A percentile compares a stretch with the other conserved stretches of the same genome.
Conservation (phyloP, 2,888 invertebrate genomes). For the Dasypolia templi region DNA sequence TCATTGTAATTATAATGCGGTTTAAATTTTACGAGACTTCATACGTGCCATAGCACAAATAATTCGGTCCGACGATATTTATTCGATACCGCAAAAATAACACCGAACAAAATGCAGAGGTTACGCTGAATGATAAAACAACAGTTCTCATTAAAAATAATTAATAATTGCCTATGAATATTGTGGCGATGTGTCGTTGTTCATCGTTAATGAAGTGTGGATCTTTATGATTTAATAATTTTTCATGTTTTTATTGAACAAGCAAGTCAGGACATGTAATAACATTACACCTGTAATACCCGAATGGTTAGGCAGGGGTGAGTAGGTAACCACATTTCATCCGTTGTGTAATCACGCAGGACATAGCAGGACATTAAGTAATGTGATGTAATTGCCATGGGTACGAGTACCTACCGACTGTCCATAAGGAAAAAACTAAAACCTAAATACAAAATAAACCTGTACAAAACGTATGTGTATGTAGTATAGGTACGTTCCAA, state of each 20-base stretch:
- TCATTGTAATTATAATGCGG: not conserved
- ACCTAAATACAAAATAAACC: not conserved
- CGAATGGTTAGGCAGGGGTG: too few species aligned
- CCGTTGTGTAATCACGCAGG: too few species aligned
- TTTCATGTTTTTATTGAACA: slow-evolving; percentile 1
- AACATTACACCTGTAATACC: too few species aligned
- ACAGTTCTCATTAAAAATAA: slow-evolving; percentile 21
- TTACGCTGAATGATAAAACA: not conserved
- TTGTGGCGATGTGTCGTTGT: not conserved
- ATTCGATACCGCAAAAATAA: slow-evolving; percentile 24
- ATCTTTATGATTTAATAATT: slow-evolving; percentile 2
- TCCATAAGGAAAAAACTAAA: not conserved
- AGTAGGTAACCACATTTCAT: too few species aligned
- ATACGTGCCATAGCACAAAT: slow-evolving; percentile 9
- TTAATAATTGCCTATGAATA: slow-evolving; percentile 25
- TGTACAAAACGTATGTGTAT: too few species aligned
- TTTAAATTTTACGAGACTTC: not conserved
- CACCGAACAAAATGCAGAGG: not conserved
- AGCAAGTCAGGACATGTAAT: not conserved
- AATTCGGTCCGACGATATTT: not conserved
- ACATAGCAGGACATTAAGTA: not conserved
- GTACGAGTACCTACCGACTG: not conserved
- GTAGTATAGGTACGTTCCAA: too few species aligned
- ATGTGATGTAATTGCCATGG: not conserved
- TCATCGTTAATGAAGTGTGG: slow-evolving; percentile 8